phyloP scores from a whole-genome alignment of 2,797 vertebrate genomes.

The Schizopygopsis malacanthus region DNA sequence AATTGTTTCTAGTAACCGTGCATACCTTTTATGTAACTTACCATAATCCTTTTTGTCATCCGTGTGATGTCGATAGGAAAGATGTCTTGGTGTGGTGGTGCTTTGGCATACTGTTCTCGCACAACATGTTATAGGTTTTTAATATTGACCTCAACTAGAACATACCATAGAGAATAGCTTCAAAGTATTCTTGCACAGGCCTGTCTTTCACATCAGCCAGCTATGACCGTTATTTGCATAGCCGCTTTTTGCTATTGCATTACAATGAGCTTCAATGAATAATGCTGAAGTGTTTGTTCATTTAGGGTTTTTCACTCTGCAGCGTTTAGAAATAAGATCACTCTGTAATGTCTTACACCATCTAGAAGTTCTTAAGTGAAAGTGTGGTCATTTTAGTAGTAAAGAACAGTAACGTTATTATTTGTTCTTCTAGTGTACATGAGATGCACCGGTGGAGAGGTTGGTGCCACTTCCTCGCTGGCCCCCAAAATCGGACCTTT shows the following conservation, averaged over 20 bases:
- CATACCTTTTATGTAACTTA: neutral
- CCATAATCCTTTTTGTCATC: too few relatives aligned
- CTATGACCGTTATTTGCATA: too few relatives aligned
- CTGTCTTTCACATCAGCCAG: too few relatives aligned
- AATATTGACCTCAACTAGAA: neutral
- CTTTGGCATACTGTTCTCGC: too few relatives aligned
- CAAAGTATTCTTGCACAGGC: too few relatives aligned
- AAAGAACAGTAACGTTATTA: neutral
- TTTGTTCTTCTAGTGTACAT: slow-evolving; percentile 81
- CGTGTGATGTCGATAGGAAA: too few relatives aligned
- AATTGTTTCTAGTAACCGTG: neutral
- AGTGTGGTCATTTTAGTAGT: neutral
- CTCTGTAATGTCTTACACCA: neutral
- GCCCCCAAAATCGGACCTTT: slow-evolving; percentile 95
- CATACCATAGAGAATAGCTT: too few relatives aligned
- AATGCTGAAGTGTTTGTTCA: too few relatives aligned
- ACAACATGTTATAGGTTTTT: neutral
- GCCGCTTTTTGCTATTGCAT: too few relatives aligned
- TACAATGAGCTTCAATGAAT: too few relatives aligned
- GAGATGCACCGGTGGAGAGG: slow-evolving; percentile 96
- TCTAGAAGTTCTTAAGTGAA: neutral
- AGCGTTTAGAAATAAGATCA: neutral
- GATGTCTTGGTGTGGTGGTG: too few relatives aligned
- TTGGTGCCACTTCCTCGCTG: slow-evolving; percentile 93
- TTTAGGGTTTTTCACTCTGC: too few relatives aligned